A percentile compares a stretch with the other conserved stretches of the same genome.
These are phyloP conservation scores for Ochropleura plecta DNA, from an alignment of 2,888 invertebrate species.

Conservation along the genomic window DNA sequence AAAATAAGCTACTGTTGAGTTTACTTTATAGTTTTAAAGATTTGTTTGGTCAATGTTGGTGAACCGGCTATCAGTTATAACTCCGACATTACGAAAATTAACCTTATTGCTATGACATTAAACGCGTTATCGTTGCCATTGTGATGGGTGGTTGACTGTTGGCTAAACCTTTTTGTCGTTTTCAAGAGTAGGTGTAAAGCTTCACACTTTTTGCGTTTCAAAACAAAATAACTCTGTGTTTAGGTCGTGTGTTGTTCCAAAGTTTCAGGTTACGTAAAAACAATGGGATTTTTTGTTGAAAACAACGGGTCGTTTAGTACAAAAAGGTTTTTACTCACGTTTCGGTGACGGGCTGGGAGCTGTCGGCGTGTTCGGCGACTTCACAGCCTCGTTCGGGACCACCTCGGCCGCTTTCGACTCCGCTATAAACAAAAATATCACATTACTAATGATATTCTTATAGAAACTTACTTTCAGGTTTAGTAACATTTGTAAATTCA, in stretches of 20 bases:
- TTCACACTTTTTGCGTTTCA: conserved; percentile 45
- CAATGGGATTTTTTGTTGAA: conserved; percentile 66
- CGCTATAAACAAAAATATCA: conserved; percentile 64
- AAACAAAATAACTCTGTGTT: conserved; percentile 56
- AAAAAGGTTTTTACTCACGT: conserved; percentile 78
- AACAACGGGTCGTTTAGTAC: conserved; percentile 71
- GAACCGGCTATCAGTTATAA: background rate
- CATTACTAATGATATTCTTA: conserved; percentile 29
- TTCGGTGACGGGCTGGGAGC: conserved; percentile 75
- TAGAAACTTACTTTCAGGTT: background rate
- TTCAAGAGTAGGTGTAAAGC: conserved; percentile 8
- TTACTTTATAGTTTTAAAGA: background rate
- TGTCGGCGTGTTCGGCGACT: conserved; percentile 74
- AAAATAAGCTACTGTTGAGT: background rate
- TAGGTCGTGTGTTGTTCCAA: conserved; percentile 54
- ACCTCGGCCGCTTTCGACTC: conserved; percentile 75
- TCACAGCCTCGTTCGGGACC: conserved; percentile 78
- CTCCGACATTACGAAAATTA: background rate
- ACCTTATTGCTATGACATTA: background rate
- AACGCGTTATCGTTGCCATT: background rate
- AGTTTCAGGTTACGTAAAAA: conserved; percentile 70
- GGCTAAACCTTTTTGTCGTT: conserved; percentile 2
- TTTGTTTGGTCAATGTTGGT: background rate
- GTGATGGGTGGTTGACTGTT: conserved; percentile 3
- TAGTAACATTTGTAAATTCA: background rate